Percentiles rank a stretch among this genome's conserved stretches.
Conservation (phyloP, 2,113 vertebrate genomes). For the Ivindomyrus marchei region DNA sequence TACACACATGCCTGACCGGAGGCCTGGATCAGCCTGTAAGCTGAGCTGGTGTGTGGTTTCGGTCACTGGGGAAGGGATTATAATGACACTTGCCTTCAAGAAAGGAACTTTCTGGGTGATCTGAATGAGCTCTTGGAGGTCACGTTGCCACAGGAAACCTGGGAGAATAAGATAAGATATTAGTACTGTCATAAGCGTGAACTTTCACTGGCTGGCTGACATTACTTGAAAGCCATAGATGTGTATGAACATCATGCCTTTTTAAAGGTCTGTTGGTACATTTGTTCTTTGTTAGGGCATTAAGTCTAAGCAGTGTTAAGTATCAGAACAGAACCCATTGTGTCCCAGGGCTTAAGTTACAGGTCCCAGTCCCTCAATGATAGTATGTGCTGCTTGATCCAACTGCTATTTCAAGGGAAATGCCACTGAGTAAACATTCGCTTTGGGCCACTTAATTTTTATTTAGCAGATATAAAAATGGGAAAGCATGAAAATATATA, state of each 20-base stretch:
- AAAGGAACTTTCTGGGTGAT: neutral
- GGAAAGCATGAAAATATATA: neutral
- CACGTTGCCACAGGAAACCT: neutral
- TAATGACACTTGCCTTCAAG: neutral
- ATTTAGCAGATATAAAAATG: neutral
- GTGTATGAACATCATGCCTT: neutral
- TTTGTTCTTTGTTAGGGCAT: neutral
- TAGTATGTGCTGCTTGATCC: neutral
- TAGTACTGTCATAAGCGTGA: neutral
- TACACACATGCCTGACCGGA: neutral
- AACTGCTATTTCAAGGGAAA: neutral
- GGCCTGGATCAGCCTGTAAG: neutral
- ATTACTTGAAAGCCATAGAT: neutral
- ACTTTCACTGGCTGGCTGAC: neutral
- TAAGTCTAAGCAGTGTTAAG: neutral
- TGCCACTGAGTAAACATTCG: neutral
- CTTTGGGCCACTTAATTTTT: neutral
- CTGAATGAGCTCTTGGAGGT: neutral
- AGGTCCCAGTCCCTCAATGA: neutral
- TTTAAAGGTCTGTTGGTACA: neutral
- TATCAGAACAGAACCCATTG: neutral
- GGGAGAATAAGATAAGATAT: neutral
- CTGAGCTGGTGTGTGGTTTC: neutral
- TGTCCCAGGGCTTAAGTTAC: neutral
- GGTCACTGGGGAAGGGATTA: neutral